Conservation (phyloP, 2,797 vertebrate species). For the Mionectes olivaceus region DNA sequence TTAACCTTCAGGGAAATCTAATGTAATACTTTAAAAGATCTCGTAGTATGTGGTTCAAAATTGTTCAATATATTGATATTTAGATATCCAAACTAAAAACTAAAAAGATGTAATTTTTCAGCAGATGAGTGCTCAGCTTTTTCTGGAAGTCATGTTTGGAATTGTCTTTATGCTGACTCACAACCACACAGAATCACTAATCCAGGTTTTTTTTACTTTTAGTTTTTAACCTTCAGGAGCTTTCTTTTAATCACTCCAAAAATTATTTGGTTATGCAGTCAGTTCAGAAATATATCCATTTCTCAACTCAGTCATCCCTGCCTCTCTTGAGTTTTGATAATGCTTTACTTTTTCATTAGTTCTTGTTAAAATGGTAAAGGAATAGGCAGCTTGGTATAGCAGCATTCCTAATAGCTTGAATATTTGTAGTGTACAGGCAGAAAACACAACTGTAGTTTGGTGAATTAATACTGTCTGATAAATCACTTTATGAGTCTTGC, state of each 20-base stretch:
- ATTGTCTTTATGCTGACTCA: neutral
- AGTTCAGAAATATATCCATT: neutral
- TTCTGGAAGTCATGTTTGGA: neutral
- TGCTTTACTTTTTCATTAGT: neutral
- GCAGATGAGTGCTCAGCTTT: neutral
- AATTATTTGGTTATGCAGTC: neutral
- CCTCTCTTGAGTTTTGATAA: neutral
- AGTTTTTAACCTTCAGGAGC: neutral
- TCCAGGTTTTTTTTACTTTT: neutral
- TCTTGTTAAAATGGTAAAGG: neutral
- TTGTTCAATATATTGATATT: neutral
- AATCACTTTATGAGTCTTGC: neutral
- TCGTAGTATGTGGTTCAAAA: neutral
- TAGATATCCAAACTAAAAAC: neutral
- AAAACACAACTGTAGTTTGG: neutral
- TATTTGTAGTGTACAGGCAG: neutral
- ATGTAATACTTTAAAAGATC: neutral
- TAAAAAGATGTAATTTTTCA: neutral
- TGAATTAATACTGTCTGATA: neutral
- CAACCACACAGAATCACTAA: neutral
- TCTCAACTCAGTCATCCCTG: neutral
- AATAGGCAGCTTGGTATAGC: neutral
- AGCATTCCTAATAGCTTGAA: neutral
- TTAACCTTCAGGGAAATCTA: neutral
- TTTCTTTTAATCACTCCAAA: neutral